Evolutionary conservation across 2,888 invertebrate species (phyloP).

Genomic region (Orgyia antiqua): DNA sequence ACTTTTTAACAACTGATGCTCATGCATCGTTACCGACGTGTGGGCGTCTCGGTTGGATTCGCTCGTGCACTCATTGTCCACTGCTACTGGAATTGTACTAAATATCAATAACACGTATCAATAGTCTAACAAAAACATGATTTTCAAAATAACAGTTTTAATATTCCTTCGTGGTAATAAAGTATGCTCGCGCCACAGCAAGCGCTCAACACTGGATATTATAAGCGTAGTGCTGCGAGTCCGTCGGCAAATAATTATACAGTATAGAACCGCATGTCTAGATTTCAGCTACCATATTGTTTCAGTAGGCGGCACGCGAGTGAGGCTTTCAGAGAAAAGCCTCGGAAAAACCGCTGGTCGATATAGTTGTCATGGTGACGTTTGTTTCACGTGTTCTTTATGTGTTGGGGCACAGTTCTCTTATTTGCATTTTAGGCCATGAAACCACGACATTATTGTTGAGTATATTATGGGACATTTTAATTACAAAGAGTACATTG

Average conservation of each 20-base stretch:
- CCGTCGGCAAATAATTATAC: conserved; percentile 14
- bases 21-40: conserved; percentile 49
- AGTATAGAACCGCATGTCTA: conserved; percentile 29
- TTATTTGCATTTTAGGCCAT: conserved; percentile 72
- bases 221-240: conserved; percentile 24
- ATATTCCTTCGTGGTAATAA: conserved; percentile 36
- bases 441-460: conserved; percentile 43
- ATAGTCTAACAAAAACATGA: conserved; percentile 38
- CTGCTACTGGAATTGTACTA: conserved; percentile 49
- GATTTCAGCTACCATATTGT: conserved; percentile 55
- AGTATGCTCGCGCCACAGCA: conserved; percentile 26
- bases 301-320: conserved; percentile 70
- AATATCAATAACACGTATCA: conserved; percentile 31
- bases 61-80: conserved; percentile 68
- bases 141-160: too few relatives aligned
- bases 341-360: conserved; percentile 74
- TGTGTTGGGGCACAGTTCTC: conserved; percentile 54
- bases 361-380: conserved; percentile 70
- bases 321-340: conserved; percentile 65
- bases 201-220: conserved; percentile 25
- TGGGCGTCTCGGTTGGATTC: conserved; percentile 65
- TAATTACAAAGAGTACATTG: conserved; percentile 22
- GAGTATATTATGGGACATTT: conserved; percentile 34
- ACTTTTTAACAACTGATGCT: conserved; percentile 63
- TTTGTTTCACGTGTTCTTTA: conserved; percentile 65